phyloP scores from a whole-genome alignment of 1,140 invertebrate genomes.

The Oreohelix idahoensis region DNA sequence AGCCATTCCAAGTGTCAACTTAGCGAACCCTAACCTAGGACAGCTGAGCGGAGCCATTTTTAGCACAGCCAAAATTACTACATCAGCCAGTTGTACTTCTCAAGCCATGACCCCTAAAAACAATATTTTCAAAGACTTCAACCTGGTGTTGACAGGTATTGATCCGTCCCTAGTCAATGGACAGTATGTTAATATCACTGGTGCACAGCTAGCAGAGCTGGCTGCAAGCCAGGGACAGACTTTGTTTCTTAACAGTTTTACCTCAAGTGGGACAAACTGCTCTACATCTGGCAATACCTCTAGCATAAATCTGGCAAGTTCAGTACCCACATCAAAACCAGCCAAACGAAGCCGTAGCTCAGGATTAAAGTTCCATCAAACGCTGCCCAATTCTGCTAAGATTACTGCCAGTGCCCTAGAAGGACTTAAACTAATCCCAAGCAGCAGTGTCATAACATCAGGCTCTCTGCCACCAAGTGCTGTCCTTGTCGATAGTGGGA shows the following conservation, averaged over 20 bases:
- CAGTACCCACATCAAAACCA: constrained; percentile 11
- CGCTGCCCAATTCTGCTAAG: constrained; percentile 20
- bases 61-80: constrained; percentile 38
- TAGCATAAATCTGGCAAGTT: neutral
- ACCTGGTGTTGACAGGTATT: constrained; percentile 63
- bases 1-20: constrained; percentile 65
- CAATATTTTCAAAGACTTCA: constrained; percentile 63
- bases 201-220: constrained; percentile 54
- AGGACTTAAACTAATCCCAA: constrained; percentile 51
- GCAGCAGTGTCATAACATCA: constrained; percentile 52
- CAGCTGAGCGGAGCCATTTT: constrained; percentile 59
- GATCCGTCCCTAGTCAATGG: constrained; percentile 61
- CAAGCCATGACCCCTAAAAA: constrained; percentile 41
- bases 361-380: constrained; percentile 24
- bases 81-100: neutral
- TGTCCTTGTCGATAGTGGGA: constrained; percentile 56
- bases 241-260: constrained; percentile 29
- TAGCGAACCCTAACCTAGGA: constrained; percentile 53
- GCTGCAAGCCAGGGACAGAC: constrained; percentile 46
- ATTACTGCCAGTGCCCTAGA: constrained; percentile 44
- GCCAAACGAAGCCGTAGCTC: constrained; percentile 45
- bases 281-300: neutral
- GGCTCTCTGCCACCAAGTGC: constrained; percentile 45
- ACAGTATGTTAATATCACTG: constrained; percentile 62
- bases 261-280: constrained; percentile 1